Conservation (phyloP, 2,888 invertebrate genomes). For the Coelopa pilipes region DNA sequence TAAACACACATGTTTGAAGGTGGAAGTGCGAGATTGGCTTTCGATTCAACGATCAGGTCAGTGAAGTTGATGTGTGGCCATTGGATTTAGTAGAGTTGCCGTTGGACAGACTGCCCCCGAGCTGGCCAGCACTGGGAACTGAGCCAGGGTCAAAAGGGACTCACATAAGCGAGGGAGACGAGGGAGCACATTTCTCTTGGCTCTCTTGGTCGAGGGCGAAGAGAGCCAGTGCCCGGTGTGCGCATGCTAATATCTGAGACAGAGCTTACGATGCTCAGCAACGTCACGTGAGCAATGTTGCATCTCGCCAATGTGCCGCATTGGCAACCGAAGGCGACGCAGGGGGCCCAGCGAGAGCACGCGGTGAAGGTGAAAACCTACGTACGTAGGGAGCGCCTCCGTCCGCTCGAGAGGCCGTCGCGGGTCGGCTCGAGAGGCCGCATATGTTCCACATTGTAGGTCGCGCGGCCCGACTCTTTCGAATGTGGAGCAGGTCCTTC, state of each 20-base stretch:
- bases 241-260: neutral
- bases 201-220: too few relatives aligned
- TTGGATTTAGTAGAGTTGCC: too few relatives aligned
- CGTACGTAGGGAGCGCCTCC: slow-evolving; percentile 35
- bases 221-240: too few relatives aligned
- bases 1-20: too few relatives aligned
- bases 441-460: neutral
- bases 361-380: slow-evolving; percentile 46
- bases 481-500: slow-evolving; percentile 19
- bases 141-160: too few relatives aligned
- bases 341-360: slow-evolving; percentile 7
- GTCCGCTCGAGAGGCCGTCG: slow-evolving; percentile 20
- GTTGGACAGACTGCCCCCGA: too few relatives aligned
- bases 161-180: too few relatives aligned
- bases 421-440: slow-evolving; percentile 2
- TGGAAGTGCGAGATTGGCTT: too few relatives aligned
- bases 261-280: neutral
- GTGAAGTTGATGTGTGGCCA: too few relatives aligned
- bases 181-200: too few relatives aligned
- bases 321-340: neutral
- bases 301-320: slow-evolving; percentile 18
- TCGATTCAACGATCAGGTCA: too few relatives aligned
- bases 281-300: slow-evolving; percentile 28
- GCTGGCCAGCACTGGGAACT: too few relatives aligned
- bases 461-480: neutral